Evolutionary conservation across 2,888 invertebrate genomes (phyloP).

Genomic region (Euplexia lucipara): DNA sequence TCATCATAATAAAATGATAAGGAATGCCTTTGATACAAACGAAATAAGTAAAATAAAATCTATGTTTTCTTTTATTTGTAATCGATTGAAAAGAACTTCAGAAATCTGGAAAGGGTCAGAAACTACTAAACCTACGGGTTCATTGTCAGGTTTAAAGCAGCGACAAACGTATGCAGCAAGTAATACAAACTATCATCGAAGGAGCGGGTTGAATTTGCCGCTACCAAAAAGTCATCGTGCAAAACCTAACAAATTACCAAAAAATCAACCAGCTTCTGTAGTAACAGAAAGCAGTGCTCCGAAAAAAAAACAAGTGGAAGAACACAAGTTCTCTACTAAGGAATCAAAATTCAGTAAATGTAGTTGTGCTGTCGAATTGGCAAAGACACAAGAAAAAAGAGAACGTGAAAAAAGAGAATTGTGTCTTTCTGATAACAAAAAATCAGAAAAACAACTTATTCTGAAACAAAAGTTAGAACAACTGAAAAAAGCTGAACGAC

Average conservation of each 20-base stretch:
- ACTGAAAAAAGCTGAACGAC: conserved; percentile 52
- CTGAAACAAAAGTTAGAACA: conserved; percentile 45
- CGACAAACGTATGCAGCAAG: conserved; percentile 4
- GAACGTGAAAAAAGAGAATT: conserved; percentile 37
- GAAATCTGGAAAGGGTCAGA: conserved; percentile 44
- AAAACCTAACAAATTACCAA: neutral
- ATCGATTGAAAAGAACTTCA: conserved; percentile 37
- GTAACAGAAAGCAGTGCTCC: neutral
- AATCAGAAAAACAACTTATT: conserved; percentile 56
- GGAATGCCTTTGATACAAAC: conserved; percentile 14
- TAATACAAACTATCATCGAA: conserved; percentile 28
- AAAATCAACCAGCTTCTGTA: neutral
- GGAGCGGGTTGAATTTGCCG: conserved; percentile 25
- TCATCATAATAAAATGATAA: conserved; percentile 19
- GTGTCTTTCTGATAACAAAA: conserved; percentile 47
- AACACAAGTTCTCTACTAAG: no score
- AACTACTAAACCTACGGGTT: neutral
- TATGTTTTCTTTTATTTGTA: conserved; percentile 41
- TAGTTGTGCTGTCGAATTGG: conserved; percentile 11
- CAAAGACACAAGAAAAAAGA: conserved; percentile 15
- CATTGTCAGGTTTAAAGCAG: conserved; percentile 18
- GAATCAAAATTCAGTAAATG: conserved; percentile 5
- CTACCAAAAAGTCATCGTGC: neutral
- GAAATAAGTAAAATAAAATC: conserved; percentile 47
- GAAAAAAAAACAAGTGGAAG: no score